Conservation (phyloP, 2,113 vertebrate species). For the Hiodon alosoides region DNA sequence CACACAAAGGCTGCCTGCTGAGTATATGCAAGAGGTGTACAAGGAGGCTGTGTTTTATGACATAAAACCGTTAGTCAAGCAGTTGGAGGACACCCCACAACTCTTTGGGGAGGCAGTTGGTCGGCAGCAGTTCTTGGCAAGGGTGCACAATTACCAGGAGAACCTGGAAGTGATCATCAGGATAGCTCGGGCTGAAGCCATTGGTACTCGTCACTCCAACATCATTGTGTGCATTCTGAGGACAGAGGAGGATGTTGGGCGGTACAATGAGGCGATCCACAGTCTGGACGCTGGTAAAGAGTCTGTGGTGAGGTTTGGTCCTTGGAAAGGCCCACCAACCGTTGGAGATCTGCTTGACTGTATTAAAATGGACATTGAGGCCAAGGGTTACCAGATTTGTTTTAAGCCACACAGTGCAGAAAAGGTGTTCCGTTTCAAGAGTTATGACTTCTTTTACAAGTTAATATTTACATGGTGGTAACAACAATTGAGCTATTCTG, state of each 20-base stretch:
- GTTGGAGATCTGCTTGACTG: conserved; percentile 75
- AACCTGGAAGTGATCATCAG: conserved; percentile 86
- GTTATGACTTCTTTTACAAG: conserved; percentile 66
- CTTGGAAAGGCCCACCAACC: conserved; percentile 68
- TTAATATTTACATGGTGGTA: conserved; percentile 88
- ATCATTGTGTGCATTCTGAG: conserved; percentile 73
- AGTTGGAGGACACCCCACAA: conserved; percentile 74
- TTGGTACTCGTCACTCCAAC: conserved; percentile 65
- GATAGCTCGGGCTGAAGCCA: conserved; percentile 77
- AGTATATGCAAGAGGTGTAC: conserved; percentile 71
- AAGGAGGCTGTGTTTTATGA: conserved; percentile 78
- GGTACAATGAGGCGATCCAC: conserved; percentile 60
- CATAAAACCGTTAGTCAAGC: conserved; percentile 74
- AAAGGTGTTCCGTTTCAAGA: conserved; percentile 65
- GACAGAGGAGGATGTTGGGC: conserved; percentile 63
- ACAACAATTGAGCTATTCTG: conserved; percentile 13
- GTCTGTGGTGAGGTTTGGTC: conserved; percentile 84
- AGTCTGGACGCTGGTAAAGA: conserved; percentile 68
- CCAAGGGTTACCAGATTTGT: conserved; percentile 70
- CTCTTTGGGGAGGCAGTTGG: conserved; percentile 83
- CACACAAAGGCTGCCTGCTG: conserved; percentile 63
- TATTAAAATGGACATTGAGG: conserved; percentile 73
- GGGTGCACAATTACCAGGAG: conserved; percentile 79
- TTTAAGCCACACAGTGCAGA: conserved; percentile 47
- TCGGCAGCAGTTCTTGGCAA: conserved; percentile 78